Evolutionary conservation across 2,113 vertebrate genomes (phyloP).

Genomic region (Callorhinus ursinus): DNA sequence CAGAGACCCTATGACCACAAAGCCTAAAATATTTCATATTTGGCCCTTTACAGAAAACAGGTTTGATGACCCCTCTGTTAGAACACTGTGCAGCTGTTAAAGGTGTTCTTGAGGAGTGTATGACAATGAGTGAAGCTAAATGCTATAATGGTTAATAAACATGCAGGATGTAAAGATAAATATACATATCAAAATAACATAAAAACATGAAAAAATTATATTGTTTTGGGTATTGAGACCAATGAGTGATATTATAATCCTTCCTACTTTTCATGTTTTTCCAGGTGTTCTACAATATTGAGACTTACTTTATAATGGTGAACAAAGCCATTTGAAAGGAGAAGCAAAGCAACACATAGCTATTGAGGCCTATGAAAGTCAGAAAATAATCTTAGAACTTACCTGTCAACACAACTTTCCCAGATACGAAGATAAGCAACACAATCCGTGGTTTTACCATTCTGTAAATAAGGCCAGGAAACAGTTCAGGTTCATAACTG

Average conservation of each 20-base stretch:
- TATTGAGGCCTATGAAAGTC: not conserved
- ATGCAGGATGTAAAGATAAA: not conserved
- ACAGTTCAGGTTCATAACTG: constrained; percentile 98
- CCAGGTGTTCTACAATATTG: not conserved
- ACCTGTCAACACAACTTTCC: constrained; percentile 98
- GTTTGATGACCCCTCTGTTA: not conserved
- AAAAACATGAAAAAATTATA: not conserved
- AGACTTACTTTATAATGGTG: not conserved
- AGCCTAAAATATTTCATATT: not conserved
- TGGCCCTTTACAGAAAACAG: not conserved
- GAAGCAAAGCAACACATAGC: not conserved
- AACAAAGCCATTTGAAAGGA: constrained; percentile 33
- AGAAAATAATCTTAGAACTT: constrained; percentile 60
- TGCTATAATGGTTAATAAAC: not conserved
- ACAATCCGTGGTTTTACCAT: constrained; percentile 99
- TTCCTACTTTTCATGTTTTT: not conserved
- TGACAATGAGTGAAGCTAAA: not conserved
- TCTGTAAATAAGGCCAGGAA: constrained; percentile 97
- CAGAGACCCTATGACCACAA: not conserved
- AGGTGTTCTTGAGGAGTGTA: not conserved
- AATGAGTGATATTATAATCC: not conserved
- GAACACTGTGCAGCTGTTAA: not conserved
- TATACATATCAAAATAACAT: not conserved
- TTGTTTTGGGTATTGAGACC: constrained; percentile 23
- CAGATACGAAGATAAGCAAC: constrained; percentile 97